phyloP scores from a whole-genome alignment of 2,888 invertebrate genomes.

The Ectemnius lituratus region DNA sequence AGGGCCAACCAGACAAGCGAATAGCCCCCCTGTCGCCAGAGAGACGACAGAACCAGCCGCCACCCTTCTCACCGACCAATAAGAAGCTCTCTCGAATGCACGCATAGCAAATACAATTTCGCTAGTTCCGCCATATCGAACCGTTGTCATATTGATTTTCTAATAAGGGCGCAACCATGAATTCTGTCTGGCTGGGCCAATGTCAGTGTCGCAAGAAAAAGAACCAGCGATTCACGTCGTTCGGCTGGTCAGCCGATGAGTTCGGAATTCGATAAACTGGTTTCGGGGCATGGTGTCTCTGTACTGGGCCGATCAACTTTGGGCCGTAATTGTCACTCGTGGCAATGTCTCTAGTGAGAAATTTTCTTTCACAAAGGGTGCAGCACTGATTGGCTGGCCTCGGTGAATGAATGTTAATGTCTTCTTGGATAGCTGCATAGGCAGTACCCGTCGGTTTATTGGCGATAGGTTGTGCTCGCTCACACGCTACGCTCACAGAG shows the following conservation, averaged over 20 bases:
- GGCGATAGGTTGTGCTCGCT: no score
- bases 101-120: conserved; percentile 1
- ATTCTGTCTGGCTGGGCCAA: background rate
- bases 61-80: no score
- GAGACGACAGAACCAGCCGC: no score
- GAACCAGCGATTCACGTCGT: background rate
- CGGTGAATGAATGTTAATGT: conserved; percentile 46
- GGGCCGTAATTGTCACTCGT: background rate
- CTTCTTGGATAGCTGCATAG: conserved; percentile 48
- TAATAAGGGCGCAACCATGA: background rate
- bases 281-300: no score
- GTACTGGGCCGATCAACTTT: no score
- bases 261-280: no score
- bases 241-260: background rate
- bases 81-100: no score
- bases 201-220: background rate
- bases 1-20: conserved; percentile 7
- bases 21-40: background rate
- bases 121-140: background rate
- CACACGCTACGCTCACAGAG: no score
- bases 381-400: conserved; percentile 44
- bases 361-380: no score
- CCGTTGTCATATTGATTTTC: background rate
- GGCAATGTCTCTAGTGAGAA: background rate
- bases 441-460: conserved; percentile 4